phyloP scores from a whole-genome alignment of 2,888 invertebrate species.

The Plagodis dolabraria region DNA sequence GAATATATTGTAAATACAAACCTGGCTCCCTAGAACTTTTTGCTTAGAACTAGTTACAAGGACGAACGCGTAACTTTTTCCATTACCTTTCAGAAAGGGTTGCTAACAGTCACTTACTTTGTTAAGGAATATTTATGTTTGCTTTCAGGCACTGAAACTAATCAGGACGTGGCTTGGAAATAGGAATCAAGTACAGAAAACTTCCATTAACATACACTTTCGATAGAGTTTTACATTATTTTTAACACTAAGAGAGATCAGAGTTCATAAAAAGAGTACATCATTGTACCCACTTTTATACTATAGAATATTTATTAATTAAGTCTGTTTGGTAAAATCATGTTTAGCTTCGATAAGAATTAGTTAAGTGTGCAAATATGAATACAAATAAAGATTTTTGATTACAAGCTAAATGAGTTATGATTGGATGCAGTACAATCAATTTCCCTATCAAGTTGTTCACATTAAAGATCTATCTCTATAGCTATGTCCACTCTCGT shows the following conservation, averaged over 20 bases:
- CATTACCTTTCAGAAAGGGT: slow-evolving; percentile 1
- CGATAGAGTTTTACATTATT: slow-evolving; percentile 4
- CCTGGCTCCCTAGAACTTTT: neutral
- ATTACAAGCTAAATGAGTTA: too few relatives aligned
- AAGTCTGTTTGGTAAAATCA: too few relatives aligned
- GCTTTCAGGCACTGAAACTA: slow-evolving; percentile 58
- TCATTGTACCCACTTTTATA: too few relatives aligned
- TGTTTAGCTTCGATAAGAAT: neutral
- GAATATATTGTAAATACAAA: too few relatives aligned
- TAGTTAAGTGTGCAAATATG: too few relatives aligned
- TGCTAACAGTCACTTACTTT: neutral
- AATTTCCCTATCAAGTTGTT: too few relatives aligned
- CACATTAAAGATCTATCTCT: neutral
- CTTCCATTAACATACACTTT: slow-evolving; percentile 23
- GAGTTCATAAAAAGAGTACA: too few relatives aligned
- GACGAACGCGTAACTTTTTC: slow-evolving; percentile 1
- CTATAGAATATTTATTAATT: too few relatives aligned
- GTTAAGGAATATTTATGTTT: slow-evolving; percentile 6
- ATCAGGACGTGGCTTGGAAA: slow-evolving; percentile 54
- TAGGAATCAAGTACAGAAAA: slow-evolving; percentile 40
- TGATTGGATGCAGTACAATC: too few relatives aligned
- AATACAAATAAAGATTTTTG: too few relatives aligned
- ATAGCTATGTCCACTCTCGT: neutral
- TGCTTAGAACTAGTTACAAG: neutral
- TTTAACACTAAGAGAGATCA: too few relatives aligned